These are phyloP conservation scores for Discoglossus pictus DNA, from an alignment of 2,797 vertebrate genomes.

Conservation along the genomic window DNA sequence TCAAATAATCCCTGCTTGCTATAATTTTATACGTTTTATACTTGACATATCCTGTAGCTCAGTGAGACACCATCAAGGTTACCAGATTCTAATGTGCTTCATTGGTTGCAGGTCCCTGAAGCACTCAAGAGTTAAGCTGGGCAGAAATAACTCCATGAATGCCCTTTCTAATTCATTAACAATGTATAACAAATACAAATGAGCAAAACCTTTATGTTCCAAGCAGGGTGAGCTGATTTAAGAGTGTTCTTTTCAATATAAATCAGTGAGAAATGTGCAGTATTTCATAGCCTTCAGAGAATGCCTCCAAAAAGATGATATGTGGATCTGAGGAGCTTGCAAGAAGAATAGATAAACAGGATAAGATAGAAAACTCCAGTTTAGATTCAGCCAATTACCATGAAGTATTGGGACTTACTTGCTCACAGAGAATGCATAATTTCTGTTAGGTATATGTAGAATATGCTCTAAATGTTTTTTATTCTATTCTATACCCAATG, in stretches of 20 bases:
- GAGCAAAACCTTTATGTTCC: conserved; percentile 28
- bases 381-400: conserved; percentile 21
- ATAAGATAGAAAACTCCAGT: conserved; percentile 24
- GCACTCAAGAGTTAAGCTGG: too few relatives aligned
- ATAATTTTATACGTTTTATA: too few relatives aligned
- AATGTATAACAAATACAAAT: conserved; percentile 22
- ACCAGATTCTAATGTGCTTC: too few relatives aligned
- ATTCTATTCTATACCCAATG: too few relatives aligned
- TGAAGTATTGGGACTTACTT: neutral
- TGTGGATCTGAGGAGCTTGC: conserved; percentile 18
- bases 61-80: too few relatives aligned
- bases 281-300: conserved; percentile 27
- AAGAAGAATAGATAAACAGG: conserved; percentile 28
- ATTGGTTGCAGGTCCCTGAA: too few relatives aligned
- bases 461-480: too few relatives aligned
- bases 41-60: too few relatives aligned
- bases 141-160: too few relatives aligned
- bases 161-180: conserved; percentile 9
- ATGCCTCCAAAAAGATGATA: conserved; percentile 28
- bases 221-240: conserved; percentile 25
- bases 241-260: conserved; percentile 17
- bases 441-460: too few relatives aligned
- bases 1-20: too few relatives aligned
- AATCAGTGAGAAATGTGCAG: conserved; percentile 17
- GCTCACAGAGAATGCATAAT: neutral